Conservation (phyloP, 2,797 vertebrate species). For the Discoglossus pictus region DNA sequence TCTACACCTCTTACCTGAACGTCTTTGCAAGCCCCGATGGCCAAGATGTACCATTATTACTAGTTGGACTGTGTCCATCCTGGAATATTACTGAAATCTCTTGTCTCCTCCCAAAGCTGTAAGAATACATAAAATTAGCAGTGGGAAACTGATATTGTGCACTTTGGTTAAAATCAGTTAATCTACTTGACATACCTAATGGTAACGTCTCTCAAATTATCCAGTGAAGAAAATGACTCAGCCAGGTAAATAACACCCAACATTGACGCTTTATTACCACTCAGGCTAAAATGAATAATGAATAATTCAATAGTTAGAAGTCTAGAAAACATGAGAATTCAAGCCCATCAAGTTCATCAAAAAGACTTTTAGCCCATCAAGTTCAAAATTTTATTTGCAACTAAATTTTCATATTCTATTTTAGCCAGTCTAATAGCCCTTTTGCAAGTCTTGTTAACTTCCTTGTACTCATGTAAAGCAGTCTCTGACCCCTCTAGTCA, state of each 20-base stretch:
- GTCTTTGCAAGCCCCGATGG: not conserved
- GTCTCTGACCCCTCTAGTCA: too few species aligned
- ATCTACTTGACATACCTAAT: slow-evolving; percentile 69
- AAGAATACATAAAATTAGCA: slow-evolving; percentile 47
- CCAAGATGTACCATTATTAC: not conserved
- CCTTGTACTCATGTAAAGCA: too few species aligned
- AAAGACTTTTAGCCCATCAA: too few species aligned
- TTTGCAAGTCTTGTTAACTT: too few species aligned
- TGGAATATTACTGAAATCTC: slow-evolving; percentile 66
- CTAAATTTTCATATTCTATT: too few species aligned
- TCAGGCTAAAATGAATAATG: slow-evolving; percentile 67
- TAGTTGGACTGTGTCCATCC: slow-evolving; percentile 56
- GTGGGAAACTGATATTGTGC: not conserved
- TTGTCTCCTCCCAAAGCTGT: slow-evolving; percentile 67
- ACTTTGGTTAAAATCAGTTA: not conserved
- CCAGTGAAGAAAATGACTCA: slow-evolving; percentile 60
- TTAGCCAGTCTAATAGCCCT: too few species aligned
- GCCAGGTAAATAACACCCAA: slow-evolving; percentile 68
- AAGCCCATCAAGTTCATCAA: too few species aligned
- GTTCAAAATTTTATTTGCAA: too few species aligned
- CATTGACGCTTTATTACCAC: slow-evolving; percentile 73
- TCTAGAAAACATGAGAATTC: too few species aligned
- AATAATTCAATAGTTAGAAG: too few species aligned
- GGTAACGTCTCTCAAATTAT: slow-evolving; percentile 63
- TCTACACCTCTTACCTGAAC: slow-evolving; percentile 37